phyloP scores from a whole-genome alignment of 2,797 vertebrate species.

The Austrolebias charrua region DNA sequence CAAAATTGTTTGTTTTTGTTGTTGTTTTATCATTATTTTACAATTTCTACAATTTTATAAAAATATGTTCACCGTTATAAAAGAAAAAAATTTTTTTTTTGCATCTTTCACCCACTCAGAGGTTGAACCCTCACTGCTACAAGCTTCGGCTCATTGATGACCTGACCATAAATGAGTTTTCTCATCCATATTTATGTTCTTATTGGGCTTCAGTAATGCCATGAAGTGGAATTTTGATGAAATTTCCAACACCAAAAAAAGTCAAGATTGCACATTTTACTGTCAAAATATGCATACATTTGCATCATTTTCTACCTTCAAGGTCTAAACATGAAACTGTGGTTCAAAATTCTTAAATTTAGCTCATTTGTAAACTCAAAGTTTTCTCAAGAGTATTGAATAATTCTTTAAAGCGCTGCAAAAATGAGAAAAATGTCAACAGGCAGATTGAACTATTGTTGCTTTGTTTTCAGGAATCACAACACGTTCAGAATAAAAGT shows the following conservation, averaged over 20 bases:
- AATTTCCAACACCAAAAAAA: background rate
- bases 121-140: background rate
- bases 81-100: too few species aligned
- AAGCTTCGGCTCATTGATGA: background rate
- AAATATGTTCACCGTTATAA: background rate
- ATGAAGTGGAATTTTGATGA: background rate
- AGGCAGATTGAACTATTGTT: too few species aligned
- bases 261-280: background rate
- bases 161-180: background rate
- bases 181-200: background rate
- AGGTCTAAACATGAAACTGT: too few species aligned
- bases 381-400: background rate
- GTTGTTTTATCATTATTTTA: background rate
- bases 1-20: background rate
- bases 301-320: background rate
- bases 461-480: too few species aligned
- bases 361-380: background rate
- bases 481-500: background rate
- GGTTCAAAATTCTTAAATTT: background rate
- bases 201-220: background rate
- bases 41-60: background rate
- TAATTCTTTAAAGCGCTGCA: background rate
- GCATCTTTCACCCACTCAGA: background rate
- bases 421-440: too few species aligned
- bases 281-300: background rate